Evolutionary conservation across 2,888 invertebrate species (phyloP).

Genomic region (Metopia argyrocephala): DNA sequence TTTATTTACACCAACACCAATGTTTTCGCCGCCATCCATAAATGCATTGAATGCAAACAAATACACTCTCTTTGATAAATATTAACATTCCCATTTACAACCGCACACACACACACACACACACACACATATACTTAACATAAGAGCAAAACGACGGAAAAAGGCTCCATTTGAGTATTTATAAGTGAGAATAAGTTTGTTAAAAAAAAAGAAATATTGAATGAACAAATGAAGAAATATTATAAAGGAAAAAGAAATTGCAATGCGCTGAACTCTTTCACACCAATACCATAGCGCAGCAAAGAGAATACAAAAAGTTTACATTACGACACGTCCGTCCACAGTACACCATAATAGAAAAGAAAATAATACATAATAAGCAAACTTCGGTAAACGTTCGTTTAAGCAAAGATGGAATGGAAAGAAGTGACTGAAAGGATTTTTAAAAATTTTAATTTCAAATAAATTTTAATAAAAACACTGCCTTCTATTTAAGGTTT

Average conservation of each 20-base stretch:
- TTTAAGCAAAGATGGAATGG: background rate
- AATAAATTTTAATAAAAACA: background rate
- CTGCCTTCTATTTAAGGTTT: too few species aligned
- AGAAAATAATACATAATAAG: background rate
- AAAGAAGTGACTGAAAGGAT: background rate
- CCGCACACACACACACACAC: constrained; percentile 46
- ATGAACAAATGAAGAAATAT: background rate
- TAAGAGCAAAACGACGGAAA: constrained; percentile 42
- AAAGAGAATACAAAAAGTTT: background rate
- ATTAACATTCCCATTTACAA: constrained; percentile 19
- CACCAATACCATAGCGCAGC: background rate
- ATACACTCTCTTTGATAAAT: constrained; percentile 36
- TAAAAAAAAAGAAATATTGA: background rate
- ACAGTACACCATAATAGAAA: background rate
- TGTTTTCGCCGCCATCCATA: constrained; percentile 1
- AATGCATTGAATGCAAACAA: constrained; percentile 36
- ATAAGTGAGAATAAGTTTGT: background rate
- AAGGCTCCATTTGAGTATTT: constrained; percentile 43
- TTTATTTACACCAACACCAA: constrained; percentile 1
- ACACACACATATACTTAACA: constrained; percentile 35
- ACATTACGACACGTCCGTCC: too few species aligned
- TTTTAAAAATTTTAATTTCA: background rate
- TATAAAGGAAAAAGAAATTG: constrained; percentile 17
- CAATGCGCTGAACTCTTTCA: background rate
- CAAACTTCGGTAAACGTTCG: background rate